A percentile compares a stretch with the other conserved stretches of the same genome.
These are phyloP conservation scores for Sceloporus undulatus DNA, from an alignment of 2,113 vertebrate species.

Conservation along the genomic window DNA sequence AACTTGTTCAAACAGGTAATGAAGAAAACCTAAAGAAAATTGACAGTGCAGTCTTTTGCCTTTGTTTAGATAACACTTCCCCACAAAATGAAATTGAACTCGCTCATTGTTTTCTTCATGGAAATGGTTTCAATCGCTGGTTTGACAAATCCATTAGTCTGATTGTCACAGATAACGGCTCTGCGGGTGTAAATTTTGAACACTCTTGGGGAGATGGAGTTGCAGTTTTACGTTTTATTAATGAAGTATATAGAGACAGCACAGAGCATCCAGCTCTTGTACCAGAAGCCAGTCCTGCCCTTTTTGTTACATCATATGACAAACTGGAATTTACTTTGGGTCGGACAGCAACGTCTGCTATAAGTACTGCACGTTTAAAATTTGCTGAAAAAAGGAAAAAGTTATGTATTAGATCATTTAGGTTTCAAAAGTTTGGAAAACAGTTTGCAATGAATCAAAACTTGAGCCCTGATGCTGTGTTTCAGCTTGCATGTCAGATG, in stretches of 20 bases:
- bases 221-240: conserved; percentile 80
- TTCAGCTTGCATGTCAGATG: conserved; percentile 86
- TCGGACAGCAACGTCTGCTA: conserved; percentile 68
- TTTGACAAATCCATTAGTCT: conserved; percentile 83
- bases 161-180: conserved; percentile 78
- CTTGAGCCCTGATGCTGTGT: conserved; percentile 84
- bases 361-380: conserved; percentile 77
- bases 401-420: conserved; percentile 78
- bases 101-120: conserved; percentile 83
- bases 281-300: conserved; percentile 64
- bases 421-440: conserved; percentile 83
- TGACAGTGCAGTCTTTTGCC: conserved; percentile 80
- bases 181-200: conserved; percentile 82
- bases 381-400: conserved; percentile 74
- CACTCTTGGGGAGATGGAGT: conserved; percentile 85
- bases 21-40: conserved; percentile 70
- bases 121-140: conserved; percentile 80
- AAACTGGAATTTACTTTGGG: conserved; percentile 79
- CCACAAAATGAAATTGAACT: conserved; percentile 76
- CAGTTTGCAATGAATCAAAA: conserved; percentile 80
- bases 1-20: conserved; percentile 77
- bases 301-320: conserved; percentile 73
- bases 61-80: conserved; percentile 78
- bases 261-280: conserved; percentile 73
- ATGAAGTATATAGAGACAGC: conserved; percentile 82